A percentile compares a stretch with the other conserved stretches of the same genome.
Evolutionary conservation across 2,113 vertebrate genomes (phyloP).

Genomic region (Propithecus coquereli): DNA sequence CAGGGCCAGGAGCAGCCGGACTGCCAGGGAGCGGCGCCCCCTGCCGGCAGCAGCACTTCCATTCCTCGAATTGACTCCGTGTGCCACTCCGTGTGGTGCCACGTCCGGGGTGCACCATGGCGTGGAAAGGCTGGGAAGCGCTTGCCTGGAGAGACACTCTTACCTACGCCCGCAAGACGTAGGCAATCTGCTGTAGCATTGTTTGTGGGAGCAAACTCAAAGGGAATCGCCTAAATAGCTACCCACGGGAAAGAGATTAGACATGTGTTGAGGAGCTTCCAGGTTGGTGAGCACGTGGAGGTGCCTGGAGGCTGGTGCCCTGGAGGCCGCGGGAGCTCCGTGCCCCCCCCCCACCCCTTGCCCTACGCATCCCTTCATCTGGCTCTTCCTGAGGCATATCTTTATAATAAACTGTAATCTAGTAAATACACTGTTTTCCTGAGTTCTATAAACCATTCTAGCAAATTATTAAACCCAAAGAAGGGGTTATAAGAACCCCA

Average conservation of each 20-base stretch:
- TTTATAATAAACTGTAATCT: neutral
- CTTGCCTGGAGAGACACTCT: neutral
- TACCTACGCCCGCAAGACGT: too few species aligned
- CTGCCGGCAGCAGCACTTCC: neutral
- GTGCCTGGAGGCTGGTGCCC: neutral
- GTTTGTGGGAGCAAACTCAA: neutral
- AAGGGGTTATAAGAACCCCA: neutral
- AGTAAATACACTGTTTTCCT: neutral
- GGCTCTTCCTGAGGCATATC: neutral
- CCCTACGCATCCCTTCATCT: neutral
- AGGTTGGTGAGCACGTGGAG: neutral
- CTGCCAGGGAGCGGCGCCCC: neutral
- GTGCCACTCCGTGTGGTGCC: neutral
- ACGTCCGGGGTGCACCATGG: accelerated
- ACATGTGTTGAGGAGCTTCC: too few species aligned
- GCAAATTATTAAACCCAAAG: neutral
- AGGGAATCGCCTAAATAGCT: neutral
- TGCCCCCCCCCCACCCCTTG: neutral
- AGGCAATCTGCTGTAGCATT: neutral
- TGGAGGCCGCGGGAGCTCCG: too few species aligned
- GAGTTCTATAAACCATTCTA: neutral
- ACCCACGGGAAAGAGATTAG: neutral
- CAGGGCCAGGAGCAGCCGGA: neutral
- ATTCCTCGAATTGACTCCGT: too few species aligned
- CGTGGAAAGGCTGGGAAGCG: accelerated